Percentiles rank a stretch among this genome's conserved stretches.
Conservation (phyloP, 2,888 invertebrate genomes). For the Volucella inanis region DNA sequence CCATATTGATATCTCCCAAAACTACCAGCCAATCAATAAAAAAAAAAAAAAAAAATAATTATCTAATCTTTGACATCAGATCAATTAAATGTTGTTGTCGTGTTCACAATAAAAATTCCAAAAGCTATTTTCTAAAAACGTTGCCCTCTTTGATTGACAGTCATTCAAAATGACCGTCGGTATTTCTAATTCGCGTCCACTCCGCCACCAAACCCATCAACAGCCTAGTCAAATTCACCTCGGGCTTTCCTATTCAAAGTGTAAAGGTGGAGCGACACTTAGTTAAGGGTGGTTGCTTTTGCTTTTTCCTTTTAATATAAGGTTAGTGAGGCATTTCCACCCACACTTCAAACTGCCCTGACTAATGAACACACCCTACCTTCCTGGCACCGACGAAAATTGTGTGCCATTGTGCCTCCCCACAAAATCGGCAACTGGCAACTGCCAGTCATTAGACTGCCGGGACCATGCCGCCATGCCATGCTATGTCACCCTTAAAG, state of each 20-base stretch:
- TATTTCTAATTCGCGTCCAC: no score
- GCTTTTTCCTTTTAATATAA: no score
- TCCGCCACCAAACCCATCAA: no score
- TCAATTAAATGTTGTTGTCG: slow-evolving; percentile 46
- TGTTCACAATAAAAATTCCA: slow-evolving; percentile 33
- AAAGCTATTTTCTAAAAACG: slow-evolving; percentile 9
- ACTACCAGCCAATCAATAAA: no score
- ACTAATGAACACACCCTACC: slow-evolving; percentile 15
- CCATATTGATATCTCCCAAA: no score
- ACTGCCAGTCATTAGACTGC: no score
- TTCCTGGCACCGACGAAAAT: background rate
- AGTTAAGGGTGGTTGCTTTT: no score
- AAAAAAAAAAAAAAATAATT: background rate
- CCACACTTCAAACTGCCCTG: slow-evolving; percentile 17
- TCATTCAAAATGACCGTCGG: background rate
- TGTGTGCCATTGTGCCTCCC: background rate
- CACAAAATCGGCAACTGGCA: background rate
- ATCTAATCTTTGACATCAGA: slow-evolving; percentile 36
- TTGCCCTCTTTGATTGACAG: slow-evolving; percentile 18
- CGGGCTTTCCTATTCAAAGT: no score
- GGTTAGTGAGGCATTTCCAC: no score
- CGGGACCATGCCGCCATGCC: background rate
- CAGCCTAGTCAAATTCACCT: no score
- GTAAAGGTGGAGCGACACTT: no score
- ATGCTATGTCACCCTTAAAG: background rate